Percentiles rank a stretch among this genome's conserved stretches.
phyloP scores from a whole-genome alignment of 2,113 vertebrate genomes.

The Heterotis niloticus region DNA sequence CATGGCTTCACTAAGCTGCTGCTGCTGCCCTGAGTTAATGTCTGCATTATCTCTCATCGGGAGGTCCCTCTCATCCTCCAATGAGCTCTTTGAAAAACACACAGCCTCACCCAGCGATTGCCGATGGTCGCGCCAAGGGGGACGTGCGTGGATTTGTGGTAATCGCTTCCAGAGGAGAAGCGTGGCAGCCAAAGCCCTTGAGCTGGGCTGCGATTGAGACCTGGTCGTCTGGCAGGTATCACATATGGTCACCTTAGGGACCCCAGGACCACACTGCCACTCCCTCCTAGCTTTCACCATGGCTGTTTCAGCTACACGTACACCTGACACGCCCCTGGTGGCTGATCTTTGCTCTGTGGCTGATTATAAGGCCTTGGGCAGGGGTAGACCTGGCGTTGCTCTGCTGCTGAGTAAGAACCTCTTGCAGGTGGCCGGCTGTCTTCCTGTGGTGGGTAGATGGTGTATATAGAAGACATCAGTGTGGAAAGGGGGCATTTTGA shows the following conservation, averaged over 20 bases:
- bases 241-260: neutral
- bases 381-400: neutral
- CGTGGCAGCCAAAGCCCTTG: neutral
- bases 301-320: neutral
- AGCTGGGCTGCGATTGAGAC: neutral
- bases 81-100: neutral
- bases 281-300: neutral
- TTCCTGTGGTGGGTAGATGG: no score
- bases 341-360: neutral
- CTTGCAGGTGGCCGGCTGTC: no score
- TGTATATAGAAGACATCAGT: no score
- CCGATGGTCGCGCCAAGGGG: neutral
- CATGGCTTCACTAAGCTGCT: neutral
- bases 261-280: neutral
- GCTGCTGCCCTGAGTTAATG: neutral
- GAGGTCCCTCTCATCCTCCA: neutral
- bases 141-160: neutral
- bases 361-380: neutral
- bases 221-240: neutral
- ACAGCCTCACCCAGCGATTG: no score
- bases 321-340: neutral
- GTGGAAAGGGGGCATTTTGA: no score
- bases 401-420: neutral
- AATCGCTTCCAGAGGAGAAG: conserved; percentile 1
- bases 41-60: neutral